phyloP scores from a whole-genome alignment of 2,797 vertebrate genomes.

The Acestrorhynchus altus region DNA sequence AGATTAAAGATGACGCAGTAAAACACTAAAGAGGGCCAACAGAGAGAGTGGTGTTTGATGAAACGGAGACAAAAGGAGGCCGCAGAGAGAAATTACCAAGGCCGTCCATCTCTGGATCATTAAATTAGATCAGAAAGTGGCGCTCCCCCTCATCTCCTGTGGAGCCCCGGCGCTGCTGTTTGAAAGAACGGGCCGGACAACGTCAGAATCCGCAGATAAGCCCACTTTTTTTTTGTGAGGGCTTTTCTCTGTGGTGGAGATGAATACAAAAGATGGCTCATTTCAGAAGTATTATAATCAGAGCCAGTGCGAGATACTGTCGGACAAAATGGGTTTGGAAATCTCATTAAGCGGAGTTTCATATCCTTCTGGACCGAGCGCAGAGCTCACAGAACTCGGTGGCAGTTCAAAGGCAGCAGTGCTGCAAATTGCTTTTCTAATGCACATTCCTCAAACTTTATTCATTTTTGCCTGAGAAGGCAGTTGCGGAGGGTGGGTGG shows the following conservation, averaged over 20 bases:
- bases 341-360: constrained; percentile 46
- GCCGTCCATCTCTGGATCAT: constrained; percentile 10
- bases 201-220: constrained; percentile 2
- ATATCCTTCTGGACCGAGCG: constrained; percentile 38
- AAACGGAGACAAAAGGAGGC: background rate
- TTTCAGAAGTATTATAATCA: constrained; percentile 32
- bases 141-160: background rate
- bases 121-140: constrained; percentile 16
- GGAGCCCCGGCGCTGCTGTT: background rate
- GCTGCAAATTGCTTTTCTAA: constrained; percentile 61
- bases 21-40: background rate
- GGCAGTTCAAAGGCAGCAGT: constrained; percentile 54
- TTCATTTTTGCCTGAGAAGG: constrained; percentile 47
- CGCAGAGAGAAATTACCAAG: background rate
- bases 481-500: constrained; percentile 20
- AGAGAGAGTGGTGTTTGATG: background rate
- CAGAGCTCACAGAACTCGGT: background rate
- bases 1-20: background rate
- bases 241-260: background rate
- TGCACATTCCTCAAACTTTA: constrained; percentile 60
- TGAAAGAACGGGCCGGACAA: constrained; percentile 3
- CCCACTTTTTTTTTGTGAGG: constrained; percentile 12
- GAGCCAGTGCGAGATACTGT: constrained; percentile 27
- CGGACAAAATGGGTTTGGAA: constrained; percentile 38
- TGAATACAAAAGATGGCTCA: constrained; percentile 32